Evolutionary conservation across 2,888 invertebrate genomes (phyloP).

Genomic region (Rhaphigaster nebulosa): DNA sequence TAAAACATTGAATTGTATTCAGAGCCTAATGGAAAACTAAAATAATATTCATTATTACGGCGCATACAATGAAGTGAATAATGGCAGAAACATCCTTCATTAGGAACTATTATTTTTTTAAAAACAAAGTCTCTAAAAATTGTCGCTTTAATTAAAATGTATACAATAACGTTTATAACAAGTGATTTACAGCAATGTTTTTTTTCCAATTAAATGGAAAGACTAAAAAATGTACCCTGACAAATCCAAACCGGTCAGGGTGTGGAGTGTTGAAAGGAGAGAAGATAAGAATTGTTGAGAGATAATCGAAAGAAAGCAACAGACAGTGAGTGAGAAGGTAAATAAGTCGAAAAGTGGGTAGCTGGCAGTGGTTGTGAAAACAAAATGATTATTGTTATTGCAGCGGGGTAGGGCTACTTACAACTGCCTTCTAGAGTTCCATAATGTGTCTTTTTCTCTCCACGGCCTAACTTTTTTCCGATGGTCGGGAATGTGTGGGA

Average conservation of each 20-base stretch:
- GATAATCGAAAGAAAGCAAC: slow-evolving; percentile 58
- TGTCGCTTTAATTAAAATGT: too few relatives aligned
- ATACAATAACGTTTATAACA: too few relatives aligned
- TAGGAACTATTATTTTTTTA: too few relatives aligned
- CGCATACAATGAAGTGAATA: too few relatives aligned
- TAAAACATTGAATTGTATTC: too few relatives aligned
- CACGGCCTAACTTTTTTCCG: not conserved
- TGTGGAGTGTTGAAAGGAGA: not conserved
- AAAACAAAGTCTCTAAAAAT: too few relatives aligned
- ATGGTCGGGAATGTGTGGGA: not conserved
- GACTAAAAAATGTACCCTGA: not conserved
- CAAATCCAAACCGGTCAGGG: not conserved
- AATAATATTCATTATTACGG: too few relatives aligned
- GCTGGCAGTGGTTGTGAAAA: not conserved
- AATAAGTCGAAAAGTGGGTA: slow-evolving; percentile 23
- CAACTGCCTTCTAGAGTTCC: not conserved
- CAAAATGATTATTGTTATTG: not conserved
- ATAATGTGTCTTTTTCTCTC: not conserved
- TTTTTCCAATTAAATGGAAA: not conserved
- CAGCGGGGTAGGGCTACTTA: not conserved
- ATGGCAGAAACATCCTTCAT: too few relatives aligned
- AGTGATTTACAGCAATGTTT: not conserved
- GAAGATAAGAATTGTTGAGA: not conserved
- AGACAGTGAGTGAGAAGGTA: slow-evolving; percentile 46
- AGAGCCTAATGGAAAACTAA: too few relatives aligned